Evolutionary conservation across 2,888 invertebrate genomes (phyloP).

Genomic region (Nephrotoma flavescens): DNA sequence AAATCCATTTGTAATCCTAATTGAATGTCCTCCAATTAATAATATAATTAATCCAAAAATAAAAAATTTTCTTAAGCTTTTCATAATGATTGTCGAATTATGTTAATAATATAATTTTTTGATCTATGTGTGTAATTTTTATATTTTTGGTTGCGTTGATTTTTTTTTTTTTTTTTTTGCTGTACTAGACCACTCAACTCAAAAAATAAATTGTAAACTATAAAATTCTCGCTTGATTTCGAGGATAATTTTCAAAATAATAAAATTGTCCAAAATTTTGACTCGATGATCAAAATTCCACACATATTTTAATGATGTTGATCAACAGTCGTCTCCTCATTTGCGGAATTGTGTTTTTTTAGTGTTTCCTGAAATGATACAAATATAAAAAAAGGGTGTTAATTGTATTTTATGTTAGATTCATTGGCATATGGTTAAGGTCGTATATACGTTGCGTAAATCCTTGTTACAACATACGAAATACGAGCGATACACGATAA

Average conservation of each 20-base stretch:
- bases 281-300: neutral
- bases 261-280: neutral
- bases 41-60: slow-evolving; percentile 2
- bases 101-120: neutral
- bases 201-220: neutral
- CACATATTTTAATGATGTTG: neutral
- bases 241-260: neutral
- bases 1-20: neutral
- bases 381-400: neutral
- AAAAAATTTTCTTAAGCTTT: neutral
- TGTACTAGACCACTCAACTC: neutral
- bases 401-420: neutral
- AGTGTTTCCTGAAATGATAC: neutral
- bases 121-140: neutral
- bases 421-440: neutral
- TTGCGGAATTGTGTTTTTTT: neutral
- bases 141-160: neutral
- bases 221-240: neutral
- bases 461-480: neutral
- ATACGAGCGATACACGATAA: neutral
- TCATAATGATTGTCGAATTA: slow-evolving; percentile 1
- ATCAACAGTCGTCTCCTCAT: neutral
- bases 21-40: neutral
- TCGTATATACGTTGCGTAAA: neutral
- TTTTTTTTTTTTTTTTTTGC: neutral